Base-by-base conservation (phyloP, 2,888 invertebrate species). In the Pollenia labialis region DNA sequence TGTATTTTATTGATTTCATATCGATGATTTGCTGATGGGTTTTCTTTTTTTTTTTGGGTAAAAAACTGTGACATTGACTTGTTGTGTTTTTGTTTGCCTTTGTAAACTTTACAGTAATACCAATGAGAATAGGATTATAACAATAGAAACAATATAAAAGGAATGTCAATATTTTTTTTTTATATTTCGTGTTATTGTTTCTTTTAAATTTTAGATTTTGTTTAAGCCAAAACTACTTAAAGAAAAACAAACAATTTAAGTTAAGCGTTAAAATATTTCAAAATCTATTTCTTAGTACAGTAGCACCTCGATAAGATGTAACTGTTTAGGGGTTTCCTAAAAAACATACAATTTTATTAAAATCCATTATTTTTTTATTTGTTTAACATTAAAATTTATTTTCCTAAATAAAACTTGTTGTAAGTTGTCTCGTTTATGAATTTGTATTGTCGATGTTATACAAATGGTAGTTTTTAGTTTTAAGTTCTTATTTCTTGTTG, bases 1-100 rank as follows among this genome's bases (percentile, higher is more conserved):
- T 42, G 44, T 44, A 44, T 44, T 16, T 44, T 44, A 72, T 46
- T 56, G 64, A 64, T 23, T 52, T 76, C 23, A n/a, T 52, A 42
- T 10, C 23, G 14, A 50, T 54, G 52, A 1, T 52, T 18, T 76
- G 23, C 64, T 64, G n/a, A n/a, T 69, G 40, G 14, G 40, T 62
- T n/a, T 4, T 18, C 7, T 48, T 46, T 10, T 48, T 40, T 69
- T 14, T 48, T 40, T 69, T 14, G 40, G 11, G 8, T 1, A 40
- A 52, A 14, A 79, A 48, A 0, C 48, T 62, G 14, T 81, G 81
- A 74, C 74, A 58, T 74, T 81, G 66, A 66, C 81, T 74, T 81
- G 32, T 52, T 72, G 32, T 56, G 56, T n/a, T 44, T 18, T 12
- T 6, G 0, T 32, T 32, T 32, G 32, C 32, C 32, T 14, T 50